Percentiles rank a stretch among this genome's conserved stretches.
Evolutionary conservation across 64 coral and sea anemone species (phyloP).

Genomic region (Astreopora myriophthalma): DNA sequence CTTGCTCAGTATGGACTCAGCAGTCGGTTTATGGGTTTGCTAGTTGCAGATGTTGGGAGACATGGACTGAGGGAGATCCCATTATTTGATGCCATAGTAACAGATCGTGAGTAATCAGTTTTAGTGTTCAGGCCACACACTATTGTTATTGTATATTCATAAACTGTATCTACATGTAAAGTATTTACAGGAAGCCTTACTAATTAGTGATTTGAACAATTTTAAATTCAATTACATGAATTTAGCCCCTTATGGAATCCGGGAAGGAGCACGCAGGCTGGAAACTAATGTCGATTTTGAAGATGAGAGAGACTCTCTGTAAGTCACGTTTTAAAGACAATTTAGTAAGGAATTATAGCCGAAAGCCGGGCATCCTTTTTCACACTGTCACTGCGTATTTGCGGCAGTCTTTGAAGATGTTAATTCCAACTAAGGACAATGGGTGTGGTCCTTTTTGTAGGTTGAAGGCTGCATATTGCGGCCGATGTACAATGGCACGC

Average conservation of each 20-base stretch:
- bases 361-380: too few relatives aligned
- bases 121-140: too few relatives aligned
- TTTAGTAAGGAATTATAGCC: background rate
- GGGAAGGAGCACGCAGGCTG: conserved; percentile 87
- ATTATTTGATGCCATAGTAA: conserved; percentile 95
- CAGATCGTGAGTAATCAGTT: conserved; percentile 87
- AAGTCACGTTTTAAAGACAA: background rate
- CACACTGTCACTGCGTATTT: too few relatives aligned
- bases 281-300: background rate
- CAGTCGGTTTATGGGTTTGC: conserved; percentile 72
- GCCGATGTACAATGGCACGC: too few relatives aligned
- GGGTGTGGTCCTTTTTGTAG: too few relatives aligned
- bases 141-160: too few relatives aligned
- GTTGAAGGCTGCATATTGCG: too few relatives aligned
- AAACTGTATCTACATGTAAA: too few relatives aligned
- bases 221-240: background rate
- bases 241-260: conserved; percentile 92
- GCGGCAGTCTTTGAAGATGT: too few relatives aligned
- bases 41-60: conserved; percentile 80
- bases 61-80: conserved; percentile 66
- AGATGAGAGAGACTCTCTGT: background rate
- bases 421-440: too few relatives aligned
- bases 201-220: background rate
- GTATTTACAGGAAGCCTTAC: too few relatives aligned
- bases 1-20: conserved; percentile 76